Evolutionary conservation across 2,797 vertebrate species (phyloP).

Genomic region (Chelonia mydas): DNA sequence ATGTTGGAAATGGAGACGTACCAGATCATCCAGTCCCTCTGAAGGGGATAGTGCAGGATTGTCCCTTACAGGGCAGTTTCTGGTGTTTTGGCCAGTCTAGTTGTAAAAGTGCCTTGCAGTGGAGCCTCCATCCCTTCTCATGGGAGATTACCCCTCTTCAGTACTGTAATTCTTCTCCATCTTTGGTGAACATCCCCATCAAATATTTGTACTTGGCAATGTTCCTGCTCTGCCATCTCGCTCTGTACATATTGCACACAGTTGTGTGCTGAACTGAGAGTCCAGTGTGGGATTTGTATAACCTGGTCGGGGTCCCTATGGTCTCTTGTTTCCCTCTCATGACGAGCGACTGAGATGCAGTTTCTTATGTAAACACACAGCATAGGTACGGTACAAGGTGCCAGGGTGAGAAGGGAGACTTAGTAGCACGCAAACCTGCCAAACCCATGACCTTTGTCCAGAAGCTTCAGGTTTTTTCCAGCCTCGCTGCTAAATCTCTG

Average conservation of each 20-base stretch:
- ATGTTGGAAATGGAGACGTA: not conserved
- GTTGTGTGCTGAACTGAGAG: not conserved
- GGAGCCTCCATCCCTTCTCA: not conserved
- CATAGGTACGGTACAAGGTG: not conserved
- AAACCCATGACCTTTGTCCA: not conserved
- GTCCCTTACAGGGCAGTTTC: not conserved
- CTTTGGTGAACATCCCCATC: not conserved
- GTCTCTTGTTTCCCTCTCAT: slow-evolving; percentile 17
- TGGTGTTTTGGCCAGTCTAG: not conserved
- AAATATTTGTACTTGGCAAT: not conserved
- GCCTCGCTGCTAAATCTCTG: not conserved
- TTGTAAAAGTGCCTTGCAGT: not conserved
- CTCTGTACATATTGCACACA: not conserved
- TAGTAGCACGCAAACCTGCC: accelerated
- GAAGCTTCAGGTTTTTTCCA: not conserved
- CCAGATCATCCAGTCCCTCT: not conserved
- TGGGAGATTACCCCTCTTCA: not conserved
- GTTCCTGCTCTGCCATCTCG: not conserved
- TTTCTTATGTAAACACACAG: not conserved
- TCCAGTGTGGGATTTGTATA: not conserved
- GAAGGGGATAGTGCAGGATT: not conserved
- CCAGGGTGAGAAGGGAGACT: not conserved
- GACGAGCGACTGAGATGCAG: not conserved
- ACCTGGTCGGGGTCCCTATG: not conserved
- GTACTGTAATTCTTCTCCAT: not conserved